Evolutionary conservation across 2,888 invertebrate genomes (phyloP).

Genomic region (Patella caerulea): DNA sequence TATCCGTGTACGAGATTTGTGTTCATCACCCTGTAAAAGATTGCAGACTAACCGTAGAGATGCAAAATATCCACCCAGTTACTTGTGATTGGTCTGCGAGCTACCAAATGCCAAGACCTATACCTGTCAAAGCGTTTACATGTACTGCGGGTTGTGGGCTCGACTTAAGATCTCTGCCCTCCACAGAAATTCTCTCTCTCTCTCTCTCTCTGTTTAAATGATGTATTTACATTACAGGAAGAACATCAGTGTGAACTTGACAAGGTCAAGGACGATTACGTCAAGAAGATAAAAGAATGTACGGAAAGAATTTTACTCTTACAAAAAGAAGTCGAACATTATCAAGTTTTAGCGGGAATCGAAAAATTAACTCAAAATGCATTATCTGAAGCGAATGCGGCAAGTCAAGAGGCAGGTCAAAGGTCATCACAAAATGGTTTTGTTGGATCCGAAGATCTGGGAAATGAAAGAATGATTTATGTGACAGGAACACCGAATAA

Average conservation of each 20-base stretch:
- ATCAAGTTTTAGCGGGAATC: conserved; percentile 76
- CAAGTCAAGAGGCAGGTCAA: conserved; percentile 46
- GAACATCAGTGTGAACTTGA: conserved; percentile 56
- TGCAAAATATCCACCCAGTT: no score
- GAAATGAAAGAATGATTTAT: conserved; percentile 34
- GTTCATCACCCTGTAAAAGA: no score
- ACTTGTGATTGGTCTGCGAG: no score
- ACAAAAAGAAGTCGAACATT: conserved; percentile 76
- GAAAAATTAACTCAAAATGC: conserved; percentile 75
- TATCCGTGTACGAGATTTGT: no score
- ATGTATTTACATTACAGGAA: conserved; percentile 43
- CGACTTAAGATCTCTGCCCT: no score
- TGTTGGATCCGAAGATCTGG: background rate
- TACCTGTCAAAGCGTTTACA: no score
- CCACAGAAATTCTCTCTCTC: no score
- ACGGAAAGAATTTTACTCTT: conserved; percentile 72
- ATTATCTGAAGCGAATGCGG: conserved; percentile 72
- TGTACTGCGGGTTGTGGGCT: no score
- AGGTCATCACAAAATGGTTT: conserved; percentile 18
- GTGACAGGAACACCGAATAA: conserved; percentile 41
- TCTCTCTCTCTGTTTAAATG: background rate
- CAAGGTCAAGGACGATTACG: conserved; percentile 68
- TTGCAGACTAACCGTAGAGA: no score
- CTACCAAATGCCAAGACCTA: no score
- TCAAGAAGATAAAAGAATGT: conserved; percentile 69